Conservation (phyloP, 2,797 vertebrate species). For the Garrulus glandarius region DNA sequence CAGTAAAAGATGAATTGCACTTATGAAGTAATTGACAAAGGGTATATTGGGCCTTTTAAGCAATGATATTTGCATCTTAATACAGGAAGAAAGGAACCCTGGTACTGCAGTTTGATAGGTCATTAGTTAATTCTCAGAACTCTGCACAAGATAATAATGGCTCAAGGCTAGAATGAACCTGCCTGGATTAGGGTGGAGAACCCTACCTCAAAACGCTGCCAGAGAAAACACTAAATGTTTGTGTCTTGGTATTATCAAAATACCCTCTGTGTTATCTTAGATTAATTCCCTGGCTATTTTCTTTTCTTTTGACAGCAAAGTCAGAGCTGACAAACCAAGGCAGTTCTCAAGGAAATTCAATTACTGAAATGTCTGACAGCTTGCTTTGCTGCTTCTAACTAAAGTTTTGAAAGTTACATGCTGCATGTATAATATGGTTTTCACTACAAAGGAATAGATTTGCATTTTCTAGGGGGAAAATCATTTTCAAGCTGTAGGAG, state of each 20-base stretch:
- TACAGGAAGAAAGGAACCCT: constrained; percentile 64
- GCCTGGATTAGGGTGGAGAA: background rate
- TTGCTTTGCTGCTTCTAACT: constrained; percentile 70
- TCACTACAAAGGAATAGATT: constrained; percentile 60
- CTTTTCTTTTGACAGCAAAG: constrained; percentile 75
- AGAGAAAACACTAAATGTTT: constrained; percentile 58
- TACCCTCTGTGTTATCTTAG: constrained; percentile 61
- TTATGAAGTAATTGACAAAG: constrained; percentile 71
- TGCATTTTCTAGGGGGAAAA: constrained; percentile 60
- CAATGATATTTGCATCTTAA: constrained; percentile 56
- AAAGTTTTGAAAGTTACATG: constrained; percentile 72
- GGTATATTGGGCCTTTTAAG: constrained; percentile 60
- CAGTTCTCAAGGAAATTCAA: constrained; percentile 77
- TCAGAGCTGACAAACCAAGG: constrained; percentile 75
- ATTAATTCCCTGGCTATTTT: constrained; percentile 73
- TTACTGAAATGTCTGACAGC: constrained; percentile 77
- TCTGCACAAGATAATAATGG: constrained; percentile 53
- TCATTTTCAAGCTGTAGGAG: constrained; percentile 62
- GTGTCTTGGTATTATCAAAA: constrained; percentile 68
- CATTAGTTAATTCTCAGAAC: constrained; percentile 70
- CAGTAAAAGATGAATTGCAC: constrained; percentile 72
- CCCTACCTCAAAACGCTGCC: constrained; percentile 1
- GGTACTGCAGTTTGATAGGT: constrained; percentile 62
- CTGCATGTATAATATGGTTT: constrained; percentile 63
- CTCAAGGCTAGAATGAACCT: constrained; percentile 46